Evolutionary conservation across 2,113 vertebrate species (phyloP).

Genomic region (Heliornis fulica): DNA sequence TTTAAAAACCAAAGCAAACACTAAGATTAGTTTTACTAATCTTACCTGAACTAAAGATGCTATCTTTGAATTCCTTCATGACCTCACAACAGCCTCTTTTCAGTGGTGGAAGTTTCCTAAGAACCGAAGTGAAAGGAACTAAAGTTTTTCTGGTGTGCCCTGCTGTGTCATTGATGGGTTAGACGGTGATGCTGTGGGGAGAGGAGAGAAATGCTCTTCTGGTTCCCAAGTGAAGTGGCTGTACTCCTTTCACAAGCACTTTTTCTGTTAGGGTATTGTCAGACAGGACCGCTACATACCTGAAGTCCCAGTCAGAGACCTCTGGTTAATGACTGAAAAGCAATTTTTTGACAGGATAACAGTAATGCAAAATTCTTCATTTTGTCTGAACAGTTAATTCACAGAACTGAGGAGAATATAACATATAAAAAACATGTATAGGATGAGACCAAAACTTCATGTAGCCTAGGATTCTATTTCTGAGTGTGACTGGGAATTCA

Average conservation of each 20-base stretch:
- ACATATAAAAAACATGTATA: not conserved
- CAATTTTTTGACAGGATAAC: not conserved
- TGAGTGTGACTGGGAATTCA: not conserved
- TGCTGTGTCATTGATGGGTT: not conserved
- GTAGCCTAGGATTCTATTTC: not conserved
- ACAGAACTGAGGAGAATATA: not conserved
- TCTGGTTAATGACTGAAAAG: not conserved
- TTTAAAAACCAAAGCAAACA: not conserved
- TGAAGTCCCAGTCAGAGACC: not conserved
- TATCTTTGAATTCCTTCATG: not conserved
- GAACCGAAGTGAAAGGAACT: not conserved
- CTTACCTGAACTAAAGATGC: not conserved
- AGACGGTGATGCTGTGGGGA: not conserved
- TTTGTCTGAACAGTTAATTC: not conserved
- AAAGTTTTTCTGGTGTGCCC: not conserved
- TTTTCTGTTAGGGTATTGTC: not conserved
- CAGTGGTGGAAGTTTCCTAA: not conserved
- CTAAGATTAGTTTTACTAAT: too few relatives aligned
- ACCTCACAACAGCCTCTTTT: not conserved
- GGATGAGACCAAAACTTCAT: not conserved
- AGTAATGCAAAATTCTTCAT: not conserved
- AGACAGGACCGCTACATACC: not conserved
- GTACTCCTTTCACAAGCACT: not conserved
- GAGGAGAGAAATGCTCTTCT: not conserved
- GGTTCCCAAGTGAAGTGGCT: not conserved